Evolutionary conservation across 1,140 invertebrate genomes (phyloP).

Genomic region (Heliconius eleuchia): DNA sequence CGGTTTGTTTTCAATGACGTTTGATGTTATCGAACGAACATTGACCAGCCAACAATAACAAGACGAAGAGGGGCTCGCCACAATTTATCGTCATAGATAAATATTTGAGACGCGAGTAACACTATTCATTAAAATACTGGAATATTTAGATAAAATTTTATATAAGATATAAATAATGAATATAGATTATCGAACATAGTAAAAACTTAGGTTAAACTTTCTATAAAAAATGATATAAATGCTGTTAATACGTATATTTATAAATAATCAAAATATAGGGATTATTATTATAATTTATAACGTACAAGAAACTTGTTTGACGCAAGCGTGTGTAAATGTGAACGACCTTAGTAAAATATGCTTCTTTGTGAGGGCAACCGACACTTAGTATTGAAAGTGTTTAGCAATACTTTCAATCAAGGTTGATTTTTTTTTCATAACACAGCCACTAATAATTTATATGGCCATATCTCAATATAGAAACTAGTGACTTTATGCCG

Average conservation of each 20-base stretch:
- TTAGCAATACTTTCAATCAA: slow-evolving; percentile 16
- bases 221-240: too few species aligned
- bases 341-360: slow-evolving; percentile 20
- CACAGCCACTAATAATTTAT: background rate
- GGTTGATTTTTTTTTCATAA: background rate
- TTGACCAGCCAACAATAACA: slow-evolving; percentile 31
- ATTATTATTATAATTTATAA: background rate
- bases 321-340: slow-evolving; percentile 10
- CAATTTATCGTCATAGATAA: slow-evolving; percentile 24
- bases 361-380: slow-evolving; percentile 10
- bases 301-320: slow-evolving; percentile 1
- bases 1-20: slow-evolving; percentile 18
- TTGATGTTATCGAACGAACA: slow-evolving; percentile 38
- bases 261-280: background rate
- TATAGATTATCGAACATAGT: too few species aligned
- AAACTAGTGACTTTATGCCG: too few species aligned
- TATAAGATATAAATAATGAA: background rate
- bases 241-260: too few species aligned
- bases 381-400: slow-evolving; percentile 11
- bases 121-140: background rate
- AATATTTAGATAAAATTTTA: background rate
- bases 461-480: background rate
- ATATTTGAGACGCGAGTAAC: background rate
- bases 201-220: too few species aligned
- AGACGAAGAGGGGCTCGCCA: slow-evolving; percentile 34